A percentile compares a stretch with the other conserved stretches of the same genome.
These are phyloP conservation scores for Rhadina sibilatrix DNA, from an alignment of 2,113 vertebrate species.

Conservation along the genomic window DNA sequence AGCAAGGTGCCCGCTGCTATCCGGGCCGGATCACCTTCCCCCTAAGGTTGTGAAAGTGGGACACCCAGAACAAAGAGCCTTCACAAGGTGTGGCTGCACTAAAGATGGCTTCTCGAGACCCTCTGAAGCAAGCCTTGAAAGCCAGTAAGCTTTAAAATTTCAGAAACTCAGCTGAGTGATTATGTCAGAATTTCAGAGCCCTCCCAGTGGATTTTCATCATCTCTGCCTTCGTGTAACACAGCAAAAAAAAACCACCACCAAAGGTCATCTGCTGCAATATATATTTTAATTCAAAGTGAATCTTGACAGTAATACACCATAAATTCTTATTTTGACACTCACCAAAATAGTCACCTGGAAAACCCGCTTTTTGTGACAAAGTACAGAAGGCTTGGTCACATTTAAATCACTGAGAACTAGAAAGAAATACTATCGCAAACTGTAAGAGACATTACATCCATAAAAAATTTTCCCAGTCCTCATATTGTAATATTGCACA, in stretches of 20 bases:
- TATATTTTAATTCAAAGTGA: slow-evolving; percentile 99
- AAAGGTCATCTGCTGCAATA: slow-evolving; percentile 85
- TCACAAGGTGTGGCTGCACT: background rate
- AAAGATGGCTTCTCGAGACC: background rate
- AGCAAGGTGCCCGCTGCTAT: background rate
- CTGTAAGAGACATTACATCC: slow-evolving; percentile 99
- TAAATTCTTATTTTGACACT: slow-evolving; percentile 99
- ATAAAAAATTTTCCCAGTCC: slow-evolving; percentile 97
- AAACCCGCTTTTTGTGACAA: slow-evolving; percentile 99
- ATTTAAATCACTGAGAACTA: slow-evolving; percentile 99
- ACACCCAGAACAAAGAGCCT: background rate
- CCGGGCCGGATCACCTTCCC: background rate
- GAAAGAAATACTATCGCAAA: slow-evolving; percentile 99
- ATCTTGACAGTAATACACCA: slow-evolving; percentile 99
- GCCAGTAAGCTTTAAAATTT: background rate
- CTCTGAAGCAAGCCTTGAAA: background rate
- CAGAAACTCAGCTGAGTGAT: background rate
- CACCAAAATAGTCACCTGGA: slow-evolving; percentile 99
- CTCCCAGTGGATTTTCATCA: fast-evolving
- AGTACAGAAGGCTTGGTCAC: slow-evolving; percentile 99
- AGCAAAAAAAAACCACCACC: slow-evolving; percentile 36
- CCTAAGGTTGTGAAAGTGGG: background rate
- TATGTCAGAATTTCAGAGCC: background rate
- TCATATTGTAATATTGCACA: slow-evolving; percentile 99
- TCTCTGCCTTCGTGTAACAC: background rate